These are phyloP conservation scores for Callaeas wilsoni DNA, from an alignment of 2,113 vertebrate genomes.

Conservation along the genomic window DNA sequence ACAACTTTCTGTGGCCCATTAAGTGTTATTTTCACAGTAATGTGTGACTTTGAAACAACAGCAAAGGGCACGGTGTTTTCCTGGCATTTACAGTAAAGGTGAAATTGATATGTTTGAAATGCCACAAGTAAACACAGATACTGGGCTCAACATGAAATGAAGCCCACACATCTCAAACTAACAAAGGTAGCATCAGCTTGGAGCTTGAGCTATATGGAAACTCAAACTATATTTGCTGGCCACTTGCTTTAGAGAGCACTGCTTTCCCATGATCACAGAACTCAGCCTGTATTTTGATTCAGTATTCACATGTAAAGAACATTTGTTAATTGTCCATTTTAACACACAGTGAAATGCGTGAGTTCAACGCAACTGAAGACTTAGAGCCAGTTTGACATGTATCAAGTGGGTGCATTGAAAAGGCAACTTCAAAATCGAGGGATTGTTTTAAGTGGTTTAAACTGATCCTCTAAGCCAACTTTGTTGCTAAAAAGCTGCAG, in stretches of 20 bases:
- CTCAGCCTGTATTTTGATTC: not conserved
- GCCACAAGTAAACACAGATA: not conserved
- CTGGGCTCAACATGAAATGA: not conserved
- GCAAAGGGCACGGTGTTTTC: not conserved
- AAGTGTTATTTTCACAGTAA: not conserved
- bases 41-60: not conserved
- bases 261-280: not conserved
- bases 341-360: not conserved
- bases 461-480: conserved; percentile 29
- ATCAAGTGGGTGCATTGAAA: not conserved
- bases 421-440: conserved; percentile 33
- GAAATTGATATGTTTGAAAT: not conserved
- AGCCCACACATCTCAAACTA: not conserved
- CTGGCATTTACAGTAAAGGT: not conserved
- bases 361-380: not conserved
- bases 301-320: not conserved
- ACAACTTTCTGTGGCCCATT: not conserved
- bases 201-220: not conserved
- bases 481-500: conserved; percentile 41
- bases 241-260: not conserved
- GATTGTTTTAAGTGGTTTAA: conserved; percentile 59
- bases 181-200: not conserved
- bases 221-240: not conserved
- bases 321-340: conserved; percentile 3
- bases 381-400: not conserved